These are phyloP conservation scores for Halictus rubicundus DNA, from an alignment of 1,140 invertebrate species.

Conservation along the genomic window DNA sequence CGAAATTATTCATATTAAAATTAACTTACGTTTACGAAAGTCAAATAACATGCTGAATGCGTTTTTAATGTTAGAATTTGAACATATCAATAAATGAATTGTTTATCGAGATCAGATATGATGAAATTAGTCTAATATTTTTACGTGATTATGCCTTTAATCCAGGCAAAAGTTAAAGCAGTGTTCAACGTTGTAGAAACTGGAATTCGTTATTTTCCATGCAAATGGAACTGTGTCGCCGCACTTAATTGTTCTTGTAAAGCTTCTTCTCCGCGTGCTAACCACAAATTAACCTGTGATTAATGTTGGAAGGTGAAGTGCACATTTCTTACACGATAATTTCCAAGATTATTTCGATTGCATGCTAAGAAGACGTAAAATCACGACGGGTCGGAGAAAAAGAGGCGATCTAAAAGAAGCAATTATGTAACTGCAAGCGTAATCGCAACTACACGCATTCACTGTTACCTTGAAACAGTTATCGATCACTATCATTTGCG, in stretches of 20 bases:
- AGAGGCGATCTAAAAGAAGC: not conserved
- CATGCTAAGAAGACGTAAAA: not conserved
- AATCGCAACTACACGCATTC: not conserved
- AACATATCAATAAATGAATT: too few relatives aligned
- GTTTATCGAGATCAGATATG: too few relatives aligned
- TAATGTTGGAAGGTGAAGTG: conserved; percentile 4
- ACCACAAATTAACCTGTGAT: conserved; percentile 8
- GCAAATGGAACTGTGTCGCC: not conserved
- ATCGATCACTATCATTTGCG: not conserved
- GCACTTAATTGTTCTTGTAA: not conserved
- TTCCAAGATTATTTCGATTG: not conserved
- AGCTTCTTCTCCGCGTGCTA: not conserved
- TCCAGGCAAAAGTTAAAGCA: too few relatives aligned
- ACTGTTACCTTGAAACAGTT: conserved; percentile 22
- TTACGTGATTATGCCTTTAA: too few relatives aligned
- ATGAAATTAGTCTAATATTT: too few relatives aligned
- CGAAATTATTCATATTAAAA: too few relatives aligned
- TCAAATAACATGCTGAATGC: too few relatives aligned
- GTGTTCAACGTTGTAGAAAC: too few relatives aligned
- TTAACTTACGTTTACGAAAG: too few relatives aligned
- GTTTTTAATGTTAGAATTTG: too few relatives aligned
- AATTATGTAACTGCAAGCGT: not conserved
- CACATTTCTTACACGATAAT: not conserved
- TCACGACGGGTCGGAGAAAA: not conserved
- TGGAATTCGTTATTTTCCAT: too few relatives aligned